Evolutionary conservation across 2,888 invertebrate genomes (phyloP).

Genomic region (Flexamia atlantica): DNA sequence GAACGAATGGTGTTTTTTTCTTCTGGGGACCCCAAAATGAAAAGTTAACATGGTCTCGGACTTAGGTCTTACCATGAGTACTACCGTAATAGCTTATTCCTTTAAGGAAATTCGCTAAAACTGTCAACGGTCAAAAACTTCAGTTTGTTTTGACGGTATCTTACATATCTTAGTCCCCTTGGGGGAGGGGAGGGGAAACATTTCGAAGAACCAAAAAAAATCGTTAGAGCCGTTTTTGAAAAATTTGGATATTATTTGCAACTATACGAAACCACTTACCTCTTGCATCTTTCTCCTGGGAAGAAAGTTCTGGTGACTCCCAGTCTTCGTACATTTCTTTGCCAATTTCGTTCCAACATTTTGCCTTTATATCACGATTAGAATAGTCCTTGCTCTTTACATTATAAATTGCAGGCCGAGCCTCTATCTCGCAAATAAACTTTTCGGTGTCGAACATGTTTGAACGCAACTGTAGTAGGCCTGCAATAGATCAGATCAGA

Average conservation of each 20-base stretch:
- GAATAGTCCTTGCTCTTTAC: constrained; percentile 41
- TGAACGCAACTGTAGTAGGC: not conserved
- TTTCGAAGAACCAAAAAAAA: not conserved
- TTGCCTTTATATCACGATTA: constrained; percentile 45
- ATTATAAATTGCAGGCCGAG: constrained; percentile 30
- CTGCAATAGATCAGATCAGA: not conserved
- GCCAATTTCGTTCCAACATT: constrained; percentile 46
- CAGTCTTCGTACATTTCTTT: constrained; percentile 55
- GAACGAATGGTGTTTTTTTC: no score
- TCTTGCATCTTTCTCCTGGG: constrained; percentile 34
- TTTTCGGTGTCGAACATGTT: constrained; percentile 54
- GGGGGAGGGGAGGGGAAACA: not conserved
- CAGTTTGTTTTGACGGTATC: no score
- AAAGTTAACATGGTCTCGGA: no score
- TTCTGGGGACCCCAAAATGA: no score
- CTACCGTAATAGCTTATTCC: no score
- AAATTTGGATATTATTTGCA: not conserved
- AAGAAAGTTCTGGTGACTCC: constrained; percentile 32
- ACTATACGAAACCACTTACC: constrained; percentile 44
- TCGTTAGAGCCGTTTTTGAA: no score
- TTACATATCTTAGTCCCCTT: no score
- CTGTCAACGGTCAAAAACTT: no score
- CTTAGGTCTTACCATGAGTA: no score
- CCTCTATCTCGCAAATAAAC: constrained; percentile 54
- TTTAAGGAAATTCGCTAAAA: no score